A percentile compares a stretch with the other conserved stretches of the same genome.
These are phyloP conservation scores for Pterocles gutturalis DNA, from an alignment of 2,113 vertebrate species.

Conservation along the genomic window DNA sequence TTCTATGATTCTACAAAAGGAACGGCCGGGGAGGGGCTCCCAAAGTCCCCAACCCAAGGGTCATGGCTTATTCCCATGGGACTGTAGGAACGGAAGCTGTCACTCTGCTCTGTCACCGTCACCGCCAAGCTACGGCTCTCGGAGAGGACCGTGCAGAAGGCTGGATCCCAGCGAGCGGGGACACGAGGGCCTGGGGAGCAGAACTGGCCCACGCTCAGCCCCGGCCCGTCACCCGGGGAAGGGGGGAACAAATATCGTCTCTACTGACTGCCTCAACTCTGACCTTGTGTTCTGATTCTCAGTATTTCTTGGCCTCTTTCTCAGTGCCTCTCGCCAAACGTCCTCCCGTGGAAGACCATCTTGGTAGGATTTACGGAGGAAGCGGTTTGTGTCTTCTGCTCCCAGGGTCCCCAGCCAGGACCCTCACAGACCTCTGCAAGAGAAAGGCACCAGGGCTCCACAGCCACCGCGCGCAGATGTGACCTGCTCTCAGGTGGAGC, in stretches of 20 bases:
- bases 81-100: not conserved
- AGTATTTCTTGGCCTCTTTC: not conserved
- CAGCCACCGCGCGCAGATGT: not conserved
- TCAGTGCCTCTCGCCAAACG: not conserved
- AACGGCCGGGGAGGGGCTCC: not conserved
- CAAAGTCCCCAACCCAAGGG: not conserved
- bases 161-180: not conserved
- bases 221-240: no score
- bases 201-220: not conserved
- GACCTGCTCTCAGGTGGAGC: not conserved
- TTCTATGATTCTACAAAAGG: no score
- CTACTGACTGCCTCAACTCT: not conserved
- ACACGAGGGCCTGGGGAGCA: not conserved
- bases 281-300: not conserved
- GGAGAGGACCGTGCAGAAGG: not conserved
- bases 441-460: accelerated
- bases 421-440: not conserved
- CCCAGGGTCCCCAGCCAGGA: not conserved
- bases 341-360: not conserved
- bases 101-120: not conserved
- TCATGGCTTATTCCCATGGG: not conserved
- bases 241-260: not conserved
- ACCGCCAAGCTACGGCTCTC: not conserved
- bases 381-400: not conserved
- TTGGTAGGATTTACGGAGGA: not conserved